phyloP scores from a whole-genome alignment of 2,797 vertebrate genomes.

The Phataginus tetradactyla region DNA sequence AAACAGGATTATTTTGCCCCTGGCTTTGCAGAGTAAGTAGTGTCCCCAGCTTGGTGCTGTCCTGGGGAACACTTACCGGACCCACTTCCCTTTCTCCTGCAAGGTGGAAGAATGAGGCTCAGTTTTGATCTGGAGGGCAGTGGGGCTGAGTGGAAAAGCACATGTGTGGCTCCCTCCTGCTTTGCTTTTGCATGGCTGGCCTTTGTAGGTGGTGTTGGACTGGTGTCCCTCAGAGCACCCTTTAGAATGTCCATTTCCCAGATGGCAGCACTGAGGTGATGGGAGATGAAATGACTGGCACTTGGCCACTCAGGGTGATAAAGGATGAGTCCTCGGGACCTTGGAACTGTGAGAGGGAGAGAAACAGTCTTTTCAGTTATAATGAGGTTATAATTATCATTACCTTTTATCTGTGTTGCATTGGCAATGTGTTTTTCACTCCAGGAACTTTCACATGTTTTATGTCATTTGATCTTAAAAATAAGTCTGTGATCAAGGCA shows the following conservation, averaged over 20 bases:
- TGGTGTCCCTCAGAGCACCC: background rate
- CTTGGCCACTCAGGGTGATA: rapidly evolving
- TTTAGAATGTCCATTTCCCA: background rate
- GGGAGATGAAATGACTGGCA: background rate
- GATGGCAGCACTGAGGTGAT: background rate
- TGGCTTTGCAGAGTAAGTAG: background rate
- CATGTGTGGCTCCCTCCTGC: rapidly evolving
- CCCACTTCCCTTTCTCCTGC: no score
- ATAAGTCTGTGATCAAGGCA: background rate
- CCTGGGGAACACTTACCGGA: background rate
- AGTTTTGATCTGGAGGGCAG: rapidly evolving
- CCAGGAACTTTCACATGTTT: background rate
- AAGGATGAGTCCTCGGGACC: background rate
- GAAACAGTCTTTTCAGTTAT: background rate
- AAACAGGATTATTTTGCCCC: background rate
- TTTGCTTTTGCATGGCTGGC: background rate
- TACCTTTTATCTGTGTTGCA: background rate
- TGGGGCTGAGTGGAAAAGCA: background rate
- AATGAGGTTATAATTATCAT: background rate
- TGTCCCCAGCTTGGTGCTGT: background rate
- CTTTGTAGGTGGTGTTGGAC: background rate
- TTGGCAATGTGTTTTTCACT: background rate
- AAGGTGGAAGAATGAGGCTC: background rate
- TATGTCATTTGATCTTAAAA: conserved; percentile 25
- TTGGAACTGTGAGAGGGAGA: background rate